Evolutionary conservation across 2,888 invertebrate genomes (phyloP), one percentile per base, ranked within the genome.

Genomic region (Entomobrya multifasciata): DNA sequence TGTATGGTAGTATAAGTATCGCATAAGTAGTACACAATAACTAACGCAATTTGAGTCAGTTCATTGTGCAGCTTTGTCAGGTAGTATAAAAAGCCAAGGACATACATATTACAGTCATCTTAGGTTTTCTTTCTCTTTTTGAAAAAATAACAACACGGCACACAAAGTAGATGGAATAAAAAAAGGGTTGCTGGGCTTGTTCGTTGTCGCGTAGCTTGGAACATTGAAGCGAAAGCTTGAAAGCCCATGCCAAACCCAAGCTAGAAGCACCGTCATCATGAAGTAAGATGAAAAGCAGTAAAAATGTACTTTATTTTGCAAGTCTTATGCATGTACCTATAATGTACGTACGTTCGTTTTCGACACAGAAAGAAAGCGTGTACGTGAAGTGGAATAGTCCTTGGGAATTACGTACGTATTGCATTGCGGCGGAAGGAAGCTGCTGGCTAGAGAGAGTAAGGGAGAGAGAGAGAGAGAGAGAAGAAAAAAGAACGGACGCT

Each of bases 31-130:
- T 60, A 41, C 17, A 65, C 65, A 65, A 65, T 41, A 65, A 65
- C 65, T 41, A 65, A 65, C 65, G 47, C 36, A 47, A 55, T 52
- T 65, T 36, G 52, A 72, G 20, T 2, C 8, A 47, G 72, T 74
- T 82, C 62, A 82, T 82, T 82, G 72, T 82, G 72, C 47, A 62
- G 57, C 44, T 44, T 60, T 81, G 81, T 70, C 81, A 72, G 81
- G 60, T 70, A 72, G 52, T 4, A 44, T n/a, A 30, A 72, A 36
- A 80, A 72, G 72, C 72, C 70, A 72, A 81, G 72, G 81, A 55
- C 60, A 13, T 60, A 41, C n/a, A n/a, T 65, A 41, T 17, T 17
- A 2, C 49, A 13, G 41, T 11, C 27, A 27, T 36, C 36, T 36
- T 36, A 6, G 8, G 36, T 36, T 36, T 8, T 36, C 8, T 15